Conservation (phyloP, 2,797 vertebrate genomes). For the Takifugu ocellatus region DNA sequence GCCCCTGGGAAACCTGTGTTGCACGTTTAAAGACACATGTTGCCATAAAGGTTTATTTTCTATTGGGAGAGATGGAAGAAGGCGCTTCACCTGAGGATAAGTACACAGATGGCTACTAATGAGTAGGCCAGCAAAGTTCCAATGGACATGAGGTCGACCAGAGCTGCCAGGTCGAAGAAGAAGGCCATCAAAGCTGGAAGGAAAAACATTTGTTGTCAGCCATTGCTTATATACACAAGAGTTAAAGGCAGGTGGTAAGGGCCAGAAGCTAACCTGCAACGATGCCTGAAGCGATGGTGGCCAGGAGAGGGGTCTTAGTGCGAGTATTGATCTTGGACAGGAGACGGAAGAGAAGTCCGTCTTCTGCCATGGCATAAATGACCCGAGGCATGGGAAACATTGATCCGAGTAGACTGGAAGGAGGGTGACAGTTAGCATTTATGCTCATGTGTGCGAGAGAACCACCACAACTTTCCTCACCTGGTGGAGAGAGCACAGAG, state of each 20-base stretch:
- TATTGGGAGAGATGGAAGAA: background rate
- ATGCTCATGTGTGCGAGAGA: too few relatives aligned
- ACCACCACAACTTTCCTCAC: slow-evolving; percentile 55
- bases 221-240: background rate
- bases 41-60: too few relatives aligned
- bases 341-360: slow-evolving; percentile 86
- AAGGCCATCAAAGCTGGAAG: slow-evolving; percentile 87
- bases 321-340: slow-evolving; percentile 81
- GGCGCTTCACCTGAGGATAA: slow-evolving; percentile 74
- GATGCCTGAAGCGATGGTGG: slow-evolving; percentile 85
- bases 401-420: slow-evolving; percentile 86
- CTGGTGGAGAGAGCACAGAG: slow-evolving; percentile 96
- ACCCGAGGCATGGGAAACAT: slow-evolving; percentile 99
- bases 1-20: background rate
- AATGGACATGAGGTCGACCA: slow-evolving; percentile 97
- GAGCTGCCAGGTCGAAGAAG: slow-evolving; percentile 86
- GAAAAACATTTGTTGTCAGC: background rate
- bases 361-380: slow-evolving; percentile 95
- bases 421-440: slow-evolving; percentile 7
- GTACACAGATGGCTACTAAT: slow-evolving; percentile 90
- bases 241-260: background rate
- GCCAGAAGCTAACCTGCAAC: slow-evolving; percentile 76
- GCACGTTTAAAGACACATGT: background rate
- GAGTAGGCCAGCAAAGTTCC: slow-evolving; percentile 94
- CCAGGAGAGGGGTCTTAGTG: slow-evolving; percentile 88